Evolutionary conservation across 53 echinoderm and acorn worm genomes (phyloP).

Genomic region (Apostichopus leukothele): DNA sequence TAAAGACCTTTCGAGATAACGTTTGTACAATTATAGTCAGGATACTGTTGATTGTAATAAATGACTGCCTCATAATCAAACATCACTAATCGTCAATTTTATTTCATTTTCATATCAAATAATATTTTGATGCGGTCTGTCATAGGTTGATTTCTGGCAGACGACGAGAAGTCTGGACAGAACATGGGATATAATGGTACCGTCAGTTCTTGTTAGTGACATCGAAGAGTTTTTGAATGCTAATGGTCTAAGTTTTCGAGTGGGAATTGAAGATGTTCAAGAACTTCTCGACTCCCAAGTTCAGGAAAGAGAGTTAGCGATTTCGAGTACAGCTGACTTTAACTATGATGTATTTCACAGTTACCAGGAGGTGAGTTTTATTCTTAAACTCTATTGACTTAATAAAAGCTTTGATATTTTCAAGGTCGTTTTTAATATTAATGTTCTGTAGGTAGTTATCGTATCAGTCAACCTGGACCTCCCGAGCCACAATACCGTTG

Average conservation of each 20-base stretch:
- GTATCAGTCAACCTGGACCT: too few relatives aligned
- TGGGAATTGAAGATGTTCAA: constrained; percentile 37
- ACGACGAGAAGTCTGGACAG: not conserved
- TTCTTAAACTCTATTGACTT: too few relatives aligned
- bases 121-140: not conserved
- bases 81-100: too few relatives aligned
- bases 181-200: constrained; percentile 37
- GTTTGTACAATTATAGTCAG: too few relatives aligned
- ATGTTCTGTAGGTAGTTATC: too few relatives aligned
- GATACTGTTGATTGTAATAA: too few relatives aligned
- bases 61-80: too few relatives aligned
- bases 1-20: too few relatives aligned
- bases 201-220: not conserved
- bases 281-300: constrained; percentile 4
- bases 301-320: not conserved
- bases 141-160: constrained; percentile 43
- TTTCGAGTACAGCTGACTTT: not conserved
- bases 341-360: constrained; percentile 37
- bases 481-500: too few relatives aligned
- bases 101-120: not conserved
- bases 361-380: constrained; percentile 41
- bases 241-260: constrained; percentile 6
- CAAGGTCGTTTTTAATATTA: too few relatives aligned
- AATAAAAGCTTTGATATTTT: too few relatives aligned
- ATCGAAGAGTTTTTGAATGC: constrained; percentile 23